Evolutionary conservation across 2,113 vertebrate species (phyloP), one percentile per base, ranked within the genome.

Genomic region (Mesitornis unicolor): DNA sequence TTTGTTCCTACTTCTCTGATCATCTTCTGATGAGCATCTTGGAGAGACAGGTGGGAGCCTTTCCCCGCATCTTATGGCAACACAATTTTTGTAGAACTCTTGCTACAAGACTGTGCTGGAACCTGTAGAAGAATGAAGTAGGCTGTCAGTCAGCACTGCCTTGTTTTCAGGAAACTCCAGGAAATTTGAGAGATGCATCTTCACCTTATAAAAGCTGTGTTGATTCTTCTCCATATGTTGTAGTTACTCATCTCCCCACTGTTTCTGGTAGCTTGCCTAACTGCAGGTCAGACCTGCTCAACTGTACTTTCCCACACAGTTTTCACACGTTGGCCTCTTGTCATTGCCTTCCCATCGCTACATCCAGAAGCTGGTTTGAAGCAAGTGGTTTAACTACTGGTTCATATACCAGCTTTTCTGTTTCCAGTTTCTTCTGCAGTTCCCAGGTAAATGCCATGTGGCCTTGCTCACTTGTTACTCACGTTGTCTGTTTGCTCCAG

Each of bases 221-320:
- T 68, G 31, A 12, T 54, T 69, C 33, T 45, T 84, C 25, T 29
- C 31, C 15, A 2, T 29, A 3, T 50, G 36, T 21, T 26, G 36
- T 26, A 28, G 31, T 65, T 42, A 13, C 1, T 73, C 4, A 47
- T 25, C 7, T 71, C 15, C 18, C 13, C 11, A 0, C 2, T 9
- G 10, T 48, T 67, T 42, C 21, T 50, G 26, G 31, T 69, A 10
- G 45, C 40, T 53, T 38, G 28, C 22, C 28, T 17, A 17, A n/a
- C 63, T 31, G 15, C 2, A 1, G 51, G 10, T 48, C 11, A 56
- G 35, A 61, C 40, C n/a, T 26, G 19, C 54, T 81, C 9, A 25
- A 16, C 19, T 36, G 11, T 24, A 3, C 15, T 38, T 67, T 31
- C 25, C 14, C 21, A 2, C 2, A 0, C 24, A 57, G 56, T 47